Evolutionary conservation across 2,888 invertebrate species (phyloP), one percentile per base, ranked within the genome.

Genomic region (Unio pictorum): DNA sequence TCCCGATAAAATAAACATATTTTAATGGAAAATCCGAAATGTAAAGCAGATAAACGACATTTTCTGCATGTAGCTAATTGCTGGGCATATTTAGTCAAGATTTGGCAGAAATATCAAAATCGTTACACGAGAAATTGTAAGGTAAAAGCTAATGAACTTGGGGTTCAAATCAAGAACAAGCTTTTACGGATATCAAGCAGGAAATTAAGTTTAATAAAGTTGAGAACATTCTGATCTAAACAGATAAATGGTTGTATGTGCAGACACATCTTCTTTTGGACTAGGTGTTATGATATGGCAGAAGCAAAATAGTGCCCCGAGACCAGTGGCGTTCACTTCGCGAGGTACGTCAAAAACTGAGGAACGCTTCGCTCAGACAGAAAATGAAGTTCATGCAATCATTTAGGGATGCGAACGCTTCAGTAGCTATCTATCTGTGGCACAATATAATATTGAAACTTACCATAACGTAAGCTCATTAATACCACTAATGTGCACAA

Each of bases 21-120:
- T 6, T 34, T 60, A 7, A 18, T 56, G 20, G 58, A 58, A 26
- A 55, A 30, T n/a, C 54, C 60, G 23, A 64, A 67, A 54, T 15
- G 56, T 7, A 30, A 30, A 30, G 6, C 30, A 30, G 34, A 66
- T 15, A 23, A 71, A 4, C 34, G 60, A 8, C 23, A 60, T 26
- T 74, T 75, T 55, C 28, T 72, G 55, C 71, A 73, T 17, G 74
- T 73, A 65, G 71, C 73, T 11, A 75, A 74, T 60, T 71, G 75
- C 28, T 75, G 55, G 70, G 64, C 17, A 61, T 64, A 55, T 73
- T 71, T 54, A 61, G 65, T 23, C 62, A 62, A 26, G 26, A 55
- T 34, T 17, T 75, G 34, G 70, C 68, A 7, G 69, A 69, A 55
- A 45, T 54, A 23, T 63, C 64, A 17, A 64, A 73, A 62, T 72